phyloP scores from a whole-genome alignment of 2,113 vertebrate species.

The Variabilichromis moorii region DNA sequence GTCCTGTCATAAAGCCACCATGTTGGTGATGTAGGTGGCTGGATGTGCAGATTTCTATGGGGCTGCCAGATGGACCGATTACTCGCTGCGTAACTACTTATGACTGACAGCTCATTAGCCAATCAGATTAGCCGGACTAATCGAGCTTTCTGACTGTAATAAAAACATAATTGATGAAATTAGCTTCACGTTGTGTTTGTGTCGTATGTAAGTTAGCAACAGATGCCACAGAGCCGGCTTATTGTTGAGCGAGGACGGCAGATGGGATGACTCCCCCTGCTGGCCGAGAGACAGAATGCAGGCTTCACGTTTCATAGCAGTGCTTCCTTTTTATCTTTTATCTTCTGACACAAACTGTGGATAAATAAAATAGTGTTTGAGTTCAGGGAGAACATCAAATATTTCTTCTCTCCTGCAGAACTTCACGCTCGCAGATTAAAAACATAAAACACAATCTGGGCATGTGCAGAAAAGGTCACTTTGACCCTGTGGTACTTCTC shows the following conservation, averaged over 20 bases:
- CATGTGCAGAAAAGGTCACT: not conserved
- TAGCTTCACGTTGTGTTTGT: not conserved
- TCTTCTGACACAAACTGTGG: accelerated
- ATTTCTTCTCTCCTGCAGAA: not conserved
- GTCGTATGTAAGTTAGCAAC: not conserved
- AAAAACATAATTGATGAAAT: not conserved
- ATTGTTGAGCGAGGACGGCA: not conserved
- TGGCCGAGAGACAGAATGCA: not conserved
- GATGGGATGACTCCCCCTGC: not conserved
- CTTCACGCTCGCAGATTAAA: accelerated
- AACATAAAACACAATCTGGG: not conserved
- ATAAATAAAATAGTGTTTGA: not conserved
- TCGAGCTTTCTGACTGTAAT: not conserved
- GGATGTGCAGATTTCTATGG: not conserved
- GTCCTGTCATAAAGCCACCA: not conserved
- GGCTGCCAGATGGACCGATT: not conserved
- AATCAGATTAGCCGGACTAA: not conserved
- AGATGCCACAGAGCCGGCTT: not conserved
- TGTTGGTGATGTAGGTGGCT: not conserved
- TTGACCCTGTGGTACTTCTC: not conserved
- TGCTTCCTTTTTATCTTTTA: not conserved
- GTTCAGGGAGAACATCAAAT: not conserved
- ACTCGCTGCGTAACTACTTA: accelerated
- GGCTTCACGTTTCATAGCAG: not conserved
- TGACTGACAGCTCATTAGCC: not conserved